Conservation (phyloP, 2,797 vertebrate species). For the Pteronotus mesoamericanus region DNA sequence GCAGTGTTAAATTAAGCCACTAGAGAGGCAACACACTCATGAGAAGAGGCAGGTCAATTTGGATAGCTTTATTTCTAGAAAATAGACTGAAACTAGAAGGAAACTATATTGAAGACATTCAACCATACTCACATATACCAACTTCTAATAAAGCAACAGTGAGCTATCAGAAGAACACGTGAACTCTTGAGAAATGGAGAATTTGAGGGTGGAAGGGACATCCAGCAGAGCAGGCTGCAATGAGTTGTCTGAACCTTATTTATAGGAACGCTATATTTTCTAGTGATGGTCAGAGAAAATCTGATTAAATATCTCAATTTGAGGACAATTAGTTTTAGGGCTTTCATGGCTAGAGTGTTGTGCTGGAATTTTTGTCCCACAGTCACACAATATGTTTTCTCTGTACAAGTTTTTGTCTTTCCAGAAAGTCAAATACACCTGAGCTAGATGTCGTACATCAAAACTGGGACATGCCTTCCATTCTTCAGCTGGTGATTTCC, state of each 20-base stretch:
- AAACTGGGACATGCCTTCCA: constrained; percentile 37
- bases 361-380: background rate
- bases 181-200: background rate
- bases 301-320: background rate
- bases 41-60: background rate
- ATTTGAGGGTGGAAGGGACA: background rate
- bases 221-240: background rate
- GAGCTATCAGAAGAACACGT: background rate
- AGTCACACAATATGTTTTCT: background rate
- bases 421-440: background rate
- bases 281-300: background rate
- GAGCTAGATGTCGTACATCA: background rate
- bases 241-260: background rate
- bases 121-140: rapidly evolving
- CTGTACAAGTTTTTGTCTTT: background rate
- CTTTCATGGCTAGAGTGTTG: background rate
- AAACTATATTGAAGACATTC: rapidly evolving
- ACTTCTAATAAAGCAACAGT: background rate
- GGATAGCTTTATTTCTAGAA: background rate
- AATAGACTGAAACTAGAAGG: background rate
- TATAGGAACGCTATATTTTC: background rate
- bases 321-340: background rate
- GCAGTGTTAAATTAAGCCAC: background rate
- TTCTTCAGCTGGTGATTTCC: constrained; percentile 75
- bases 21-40: background rate